Evolutionary conservation across 2,797 vertebrate genomes (phyloP).

Genomic region (Acipenser ruthenus): DNA sequence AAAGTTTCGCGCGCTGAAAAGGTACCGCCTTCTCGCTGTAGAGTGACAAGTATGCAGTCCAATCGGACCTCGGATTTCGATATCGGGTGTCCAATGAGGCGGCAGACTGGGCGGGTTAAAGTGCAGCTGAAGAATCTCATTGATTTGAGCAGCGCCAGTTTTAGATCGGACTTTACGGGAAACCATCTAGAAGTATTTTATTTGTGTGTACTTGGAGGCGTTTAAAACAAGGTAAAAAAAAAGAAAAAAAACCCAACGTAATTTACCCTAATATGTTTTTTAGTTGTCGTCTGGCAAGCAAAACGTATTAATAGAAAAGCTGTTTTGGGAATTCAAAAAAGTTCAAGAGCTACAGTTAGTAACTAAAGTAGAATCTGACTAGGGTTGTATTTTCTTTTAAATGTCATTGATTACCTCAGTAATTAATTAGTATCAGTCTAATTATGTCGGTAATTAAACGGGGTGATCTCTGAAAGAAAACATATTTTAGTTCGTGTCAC

Average conservation of each 20-base stretch:
- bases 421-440: no score
- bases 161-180: constrained; percentile 19
- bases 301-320: no score
- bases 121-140: constrained; percentile 69
- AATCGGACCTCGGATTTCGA: constrained; percentile 19
- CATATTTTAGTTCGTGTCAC: no score
- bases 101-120: constrained; percentile 43
- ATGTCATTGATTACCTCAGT: no score
- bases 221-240: constrained; percentile 30
- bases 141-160: constrained; percentile 50
- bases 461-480: no score
- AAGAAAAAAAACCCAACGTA: no score
- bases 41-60: constrained; percentile 36
- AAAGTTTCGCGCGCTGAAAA: constrained; percentile 68
- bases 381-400: no score
- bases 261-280: constrained; percentile 20
- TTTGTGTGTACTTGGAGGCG: constrained; percentile 29
- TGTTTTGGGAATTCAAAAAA: no score
- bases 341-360: no score
- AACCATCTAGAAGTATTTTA: constrained; percentile 19
- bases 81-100: constrained; percentile 33
- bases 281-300: constrained; percentile 2
- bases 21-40: constrained; percentile 47
- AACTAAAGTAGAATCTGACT: no score
- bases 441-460: no score